phyloP scores from a whole-genome alignment of 2,113 vertebrate species.

The Thermophis baileyi region DNA sequence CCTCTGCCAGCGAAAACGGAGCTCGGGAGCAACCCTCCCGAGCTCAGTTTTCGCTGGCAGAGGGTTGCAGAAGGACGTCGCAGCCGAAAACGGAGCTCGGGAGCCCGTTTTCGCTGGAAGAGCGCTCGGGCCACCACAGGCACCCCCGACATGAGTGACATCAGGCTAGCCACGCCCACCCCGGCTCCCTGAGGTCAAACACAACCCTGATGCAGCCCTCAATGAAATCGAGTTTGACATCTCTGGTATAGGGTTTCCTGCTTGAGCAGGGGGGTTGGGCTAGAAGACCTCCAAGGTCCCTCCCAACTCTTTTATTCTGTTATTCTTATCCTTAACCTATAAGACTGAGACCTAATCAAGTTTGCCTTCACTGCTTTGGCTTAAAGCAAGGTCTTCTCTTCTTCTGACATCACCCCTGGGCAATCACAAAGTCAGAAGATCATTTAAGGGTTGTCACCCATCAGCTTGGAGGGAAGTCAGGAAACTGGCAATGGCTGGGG shows the following conservation, averaged over 20 bases:
- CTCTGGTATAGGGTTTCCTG: background rate
- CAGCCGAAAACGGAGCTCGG: no score
- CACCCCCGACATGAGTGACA: no score
- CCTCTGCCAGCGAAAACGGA: no score
- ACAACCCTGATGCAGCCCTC: no score
- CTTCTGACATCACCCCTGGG: background rate
- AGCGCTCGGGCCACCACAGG: no score
- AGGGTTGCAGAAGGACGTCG: no score
- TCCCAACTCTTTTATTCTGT: background rate
- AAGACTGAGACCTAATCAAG: background rate
- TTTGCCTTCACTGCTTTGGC: background rate
- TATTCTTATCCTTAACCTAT: background rate
- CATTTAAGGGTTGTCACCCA: background rate
- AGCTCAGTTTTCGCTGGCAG: no score
- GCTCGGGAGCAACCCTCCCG: no score
- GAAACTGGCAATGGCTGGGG: background rate
- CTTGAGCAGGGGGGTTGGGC: background rate
- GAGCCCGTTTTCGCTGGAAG: no score
- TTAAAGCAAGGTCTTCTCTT: background rate
- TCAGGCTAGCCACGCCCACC: no score
- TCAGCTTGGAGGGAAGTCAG: background rate
- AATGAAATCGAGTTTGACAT: no score
- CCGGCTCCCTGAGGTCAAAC: no score
- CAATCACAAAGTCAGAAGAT: background rate
- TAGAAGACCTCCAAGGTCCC: background rate